Percentiles rank a stretch among this genome's conserved stretches.
Evolutionary conservation across 2,797 vertebrate species (phyloP).

Genomic region (Sphaeramia orbicularis): DNA sequence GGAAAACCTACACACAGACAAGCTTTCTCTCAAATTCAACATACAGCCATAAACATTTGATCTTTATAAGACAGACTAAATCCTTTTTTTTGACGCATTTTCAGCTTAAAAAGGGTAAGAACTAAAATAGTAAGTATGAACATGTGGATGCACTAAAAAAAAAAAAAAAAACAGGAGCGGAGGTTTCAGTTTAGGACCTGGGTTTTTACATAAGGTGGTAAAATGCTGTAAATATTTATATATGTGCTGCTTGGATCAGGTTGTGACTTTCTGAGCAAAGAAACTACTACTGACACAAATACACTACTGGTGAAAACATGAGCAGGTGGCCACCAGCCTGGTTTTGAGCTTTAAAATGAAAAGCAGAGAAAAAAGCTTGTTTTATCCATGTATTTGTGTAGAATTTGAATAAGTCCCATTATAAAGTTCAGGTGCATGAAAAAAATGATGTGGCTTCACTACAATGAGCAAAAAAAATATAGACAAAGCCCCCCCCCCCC

Average conservation of each 20-base stretch:
- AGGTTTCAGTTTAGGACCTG: background rate
- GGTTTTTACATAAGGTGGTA: slow-evolving; percentile 2
- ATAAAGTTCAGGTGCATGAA: background rate
- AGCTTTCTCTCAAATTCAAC: no score
- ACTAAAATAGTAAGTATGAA: background rate
- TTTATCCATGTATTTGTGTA: background rate
- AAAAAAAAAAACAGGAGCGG: slow-evolving; percentile 6
- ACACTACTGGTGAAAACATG: slow-evolving; percentile 19
- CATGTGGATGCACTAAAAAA: background rate
- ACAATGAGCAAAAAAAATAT: no score
- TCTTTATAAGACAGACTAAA: background rate
- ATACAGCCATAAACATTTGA: background rate
- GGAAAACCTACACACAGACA: no score
- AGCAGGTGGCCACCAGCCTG: slow-evolving; percentile 49
- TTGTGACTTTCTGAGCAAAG: slow-evolving; percentile 22
- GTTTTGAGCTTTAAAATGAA: slow-evolving; percentile 35
- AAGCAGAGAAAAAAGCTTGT: background rate
- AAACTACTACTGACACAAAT: slow-evolving; percentile 16
- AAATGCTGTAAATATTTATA: slow-evolving; percentile 1
- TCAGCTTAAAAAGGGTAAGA: slow-evolving; percentile 1
- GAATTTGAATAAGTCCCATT: background rate
- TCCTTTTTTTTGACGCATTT: slow-evolving; percentile 7
- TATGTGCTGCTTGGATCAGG: slow-evolving; percentile 28
- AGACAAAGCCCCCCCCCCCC: no score
- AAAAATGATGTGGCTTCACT: no score